Evolutionary conservation across 2,797 vertebrate genomes (phyloP), one percentile per base, ranked within the genome.

Genomic region (Sciaenops ocellatus): DNA sequence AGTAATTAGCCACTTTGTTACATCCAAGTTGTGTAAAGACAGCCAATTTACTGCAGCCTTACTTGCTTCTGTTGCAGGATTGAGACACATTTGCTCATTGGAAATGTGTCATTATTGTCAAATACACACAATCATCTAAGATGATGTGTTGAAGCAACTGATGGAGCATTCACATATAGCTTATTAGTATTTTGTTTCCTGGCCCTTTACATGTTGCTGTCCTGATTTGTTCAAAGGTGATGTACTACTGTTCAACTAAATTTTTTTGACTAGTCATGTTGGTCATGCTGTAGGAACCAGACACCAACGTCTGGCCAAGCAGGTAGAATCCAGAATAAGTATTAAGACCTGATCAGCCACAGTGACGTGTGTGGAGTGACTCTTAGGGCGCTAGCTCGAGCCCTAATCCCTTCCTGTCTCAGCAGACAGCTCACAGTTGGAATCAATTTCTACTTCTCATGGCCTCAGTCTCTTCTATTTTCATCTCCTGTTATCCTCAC

Each of bases 261-360:
- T 11, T 24, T 30, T 12, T 54, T 69, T 69, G 42, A 63, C 59
- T 69, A 54, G 57, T 78, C 30, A 12, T n/a, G 24, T 48, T 76
- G 30, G 61, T 30, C 66, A 52, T 74, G 24, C 50, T 54, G 38
- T 66, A 81, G 68, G 60, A 82, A 69, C 67, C 52, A 61, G 79
- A 20, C 63, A 75, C 55, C 71, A 55, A n/a, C 69, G 60, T 42
- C 61, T 82, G 63, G 83, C 55, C 83, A 83, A 78, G 62, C 66
- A 81, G 73, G 74, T 79, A 38, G 76, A 89, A 79, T 92, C 86
- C 85, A 90, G 83, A 93, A 89, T 89, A 90, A 72, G 88, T 79
- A 86, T 89, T 92, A 93, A 87, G 85, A 87, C 82, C 86, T 92
- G 84, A 92, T 94, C 91, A 92, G 87, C 85, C 84, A 77, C 80